A percentile compares a stretch with the other conserved stretches of the same genome.
Conservation (phyloP, 1,140 invertebrate genomes). For the Lycorma delicatula region DNA sequence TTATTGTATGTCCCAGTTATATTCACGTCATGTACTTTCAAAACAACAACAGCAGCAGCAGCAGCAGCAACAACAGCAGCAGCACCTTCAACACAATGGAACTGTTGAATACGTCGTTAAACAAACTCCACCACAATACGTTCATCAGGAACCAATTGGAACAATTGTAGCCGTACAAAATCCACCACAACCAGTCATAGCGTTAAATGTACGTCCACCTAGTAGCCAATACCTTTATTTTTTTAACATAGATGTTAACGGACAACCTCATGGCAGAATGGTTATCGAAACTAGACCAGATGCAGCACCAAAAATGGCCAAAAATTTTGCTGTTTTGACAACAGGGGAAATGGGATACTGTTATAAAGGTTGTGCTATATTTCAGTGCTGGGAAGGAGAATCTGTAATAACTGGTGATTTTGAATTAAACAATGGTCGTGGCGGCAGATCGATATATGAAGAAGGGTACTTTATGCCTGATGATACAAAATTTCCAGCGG, state of each 20-base stretch:
- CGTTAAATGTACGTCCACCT: slow-evolving; percentile 24
- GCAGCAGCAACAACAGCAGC: no score
- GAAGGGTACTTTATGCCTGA: slow-evolving; percentile 73
- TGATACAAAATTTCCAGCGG: slow-evolving; percentile 65
- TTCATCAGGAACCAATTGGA: slow-evolving; percentile 29
- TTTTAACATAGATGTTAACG: slow-evolving; percentile 68
- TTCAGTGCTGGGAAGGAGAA: slow-evolving; percentile 74
- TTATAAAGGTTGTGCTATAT: slow-evolving; percentile 69
- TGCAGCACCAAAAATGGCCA: slow-evolving; percentile 80
- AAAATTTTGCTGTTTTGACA: slow-evolving; percentile 75
- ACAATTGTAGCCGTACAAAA: slow-evolving; percentile 36
- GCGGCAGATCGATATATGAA: slow-evolving; percentile 66
- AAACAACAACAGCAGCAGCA: slow-evolving; percentile 42
- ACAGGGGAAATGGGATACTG: slow-evolving; percentile 70
- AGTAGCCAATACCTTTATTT: slow-evolving; percentile 56
- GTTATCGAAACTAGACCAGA: slow-evolving; percentile 77
- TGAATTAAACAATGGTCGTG: slow-evolving; percentile 70
- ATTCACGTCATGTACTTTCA: slow-evolving; percentile 52
- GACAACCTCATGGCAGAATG: slow-evolving; percentile 58
- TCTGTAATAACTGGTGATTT: slow-evolving; percentile 52
- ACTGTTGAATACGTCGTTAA: slow-evolving; percentile 41
- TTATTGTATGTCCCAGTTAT: slow-evolving; percentile 63
- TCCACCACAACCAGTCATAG: slow-evolving; percentile 35
- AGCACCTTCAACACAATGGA: slow-evolving; percentile 42
- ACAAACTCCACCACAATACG: slow-evolving; percentile 2